phyloP scores from a whole-genome alignment of 1,140 invertebrate species.

The Microplitis demolitor region DNA sequence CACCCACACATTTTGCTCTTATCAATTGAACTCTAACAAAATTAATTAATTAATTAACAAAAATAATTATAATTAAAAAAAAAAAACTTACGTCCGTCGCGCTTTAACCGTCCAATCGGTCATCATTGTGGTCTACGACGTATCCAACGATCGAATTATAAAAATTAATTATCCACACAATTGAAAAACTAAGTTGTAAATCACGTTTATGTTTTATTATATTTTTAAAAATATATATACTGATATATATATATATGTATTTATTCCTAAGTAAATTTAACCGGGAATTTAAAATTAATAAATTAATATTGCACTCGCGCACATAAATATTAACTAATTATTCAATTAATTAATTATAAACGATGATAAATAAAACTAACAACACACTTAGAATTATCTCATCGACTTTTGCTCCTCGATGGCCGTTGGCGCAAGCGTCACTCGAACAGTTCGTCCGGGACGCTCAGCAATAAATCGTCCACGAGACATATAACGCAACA shows the following conservation, averaged over 20 bases:
- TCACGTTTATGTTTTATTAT: background rate
- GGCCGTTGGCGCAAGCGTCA: conserved; percentile 18
- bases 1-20: too few species aligned
- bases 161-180: conserved; percentile 19
- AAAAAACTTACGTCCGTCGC: conserved; percentile 57
- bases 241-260: background rate
- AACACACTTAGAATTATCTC: background rate
- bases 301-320: conserved; percentile 41
- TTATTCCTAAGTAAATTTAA: too few species aligned
- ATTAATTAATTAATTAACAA: background rate
- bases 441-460: conserved; percentile 21
- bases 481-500: conserved; percentile 22
- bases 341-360: background rate
- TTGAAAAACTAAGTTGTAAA: background rate
- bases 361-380: background rate
- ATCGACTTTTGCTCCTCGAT: background rate
- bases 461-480: conserved; percentile 6
- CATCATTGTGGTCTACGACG: conserved; percentile 46
- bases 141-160: conserved; percentile 45
- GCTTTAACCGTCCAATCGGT: conserved; percentile 60
- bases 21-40: too few species aligned
- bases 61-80: background rate
- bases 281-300: background rate
- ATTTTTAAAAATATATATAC: conserved; percentile 3
- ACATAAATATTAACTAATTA: conserved; percentile 28